These are phyloP conservation scores for Amphilophus citrinellus DNA, from an alignment of 2,113 vertebrate species.

Conservation along the genomic window DNA sequence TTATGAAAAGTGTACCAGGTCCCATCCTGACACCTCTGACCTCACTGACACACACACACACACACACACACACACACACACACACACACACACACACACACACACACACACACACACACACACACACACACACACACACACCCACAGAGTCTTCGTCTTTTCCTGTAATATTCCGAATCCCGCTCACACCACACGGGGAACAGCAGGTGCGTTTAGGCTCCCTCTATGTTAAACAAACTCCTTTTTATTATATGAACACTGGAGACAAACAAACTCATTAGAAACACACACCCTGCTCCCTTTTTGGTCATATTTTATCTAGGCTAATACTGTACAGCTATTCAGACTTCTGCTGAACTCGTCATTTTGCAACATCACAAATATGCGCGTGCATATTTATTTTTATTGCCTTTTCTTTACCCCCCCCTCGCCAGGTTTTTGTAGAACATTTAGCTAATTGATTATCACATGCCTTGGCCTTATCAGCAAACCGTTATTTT, in stretches of 20 bases:
- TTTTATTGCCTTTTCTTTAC: slow-evolving; percentile 27
- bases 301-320: slow-evolving; percentile 53
- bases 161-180: slow-evolving; percentile 22
- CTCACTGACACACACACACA: too few species aligned
- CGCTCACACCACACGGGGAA: slow-evolving; percentile 15
- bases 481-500: slow-evolving; percentile 79
- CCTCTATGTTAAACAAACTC: slow-evolving; percentile 63
- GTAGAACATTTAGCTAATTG: slow-evolving; percentile 81
- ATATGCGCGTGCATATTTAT: slow-evolving; percentile 38
- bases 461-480: slow-evolving; percentile 77
- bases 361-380: slow-evolving; percentile 57
- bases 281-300: slow-evolving; percentile 45
- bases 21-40: neutral
- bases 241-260: slow-evolving; percentile 39
- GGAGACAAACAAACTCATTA: slow-evolving; percentile 63
- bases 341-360: slow-evolving; percentile 75
- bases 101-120: neutral
- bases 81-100: too few species aligned
- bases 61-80: neutral
- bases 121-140: neutral
- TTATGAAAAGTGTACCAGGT: neutral
- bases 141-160: neutral
- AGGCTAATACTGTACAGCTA: slow-evolving; percentile 67
- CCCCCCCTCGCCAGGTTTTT: slow-evolving; percentile 58
- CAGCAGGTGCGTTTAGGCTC: slow-evolving; percentile 58